These are phyloP conservation scores for Siphamia tubifer DNA, from an alignment of 2,113 vertebrate species.

Conservation along the genomic window DNA sequence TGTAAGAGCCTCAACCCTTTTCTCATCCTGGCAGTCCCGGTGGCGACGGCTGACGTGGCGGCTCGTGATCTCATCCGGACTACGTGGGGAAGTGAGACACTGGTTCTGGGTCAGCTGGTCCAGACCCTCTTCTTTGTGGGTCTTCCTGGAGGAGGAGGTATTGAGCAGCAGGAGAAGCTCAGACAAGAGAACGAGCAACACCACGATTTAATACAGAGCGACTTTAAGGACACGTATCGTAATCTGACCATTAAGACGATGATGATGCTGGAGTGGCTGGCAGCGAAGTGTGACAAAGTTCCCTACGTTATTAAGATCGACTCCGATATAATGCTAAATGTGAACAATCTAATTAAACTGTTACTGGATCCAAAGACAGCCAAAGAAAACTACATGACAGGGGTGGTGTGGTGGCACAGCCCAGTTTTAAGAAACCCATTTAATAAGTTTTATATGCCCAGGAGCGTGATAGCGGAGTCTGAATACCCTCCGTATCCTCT, in stretches of 20 bases:
- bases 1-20: slow-evolving; percentile 59
- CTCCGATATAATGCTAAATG: slow-evolving; percentile 87
- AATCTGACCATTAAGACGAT: slow-evolving; percentile 83
- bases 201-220: slow-evolving; percentile 80
- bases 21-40: slow-evolving; percentile 73
- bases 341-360: slow-evolving; percentile 85
- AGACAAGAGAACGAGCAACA: slow-evolving; percentile 61
- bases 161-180: slow-evolving; percentile 8
- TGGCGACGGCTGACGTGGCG: slow-evolving; percentile 4
- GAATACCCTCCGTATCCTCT: slow-evolving; percentile 92
- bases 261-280: slow-evolving; percentile 82
- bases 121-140: slow-evolving; percentile 75
- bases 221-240: slow-evolving; percentile 73
- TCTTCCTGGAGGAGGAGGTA: not conserved
- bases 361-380: slow-evolving; percentile 80
- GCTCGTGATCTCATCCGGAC: slow-evolving; percentile 67
- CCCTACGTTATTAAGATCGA: slow-evolving; percentile 88
- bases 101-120: slow-evolving; percentile 53
- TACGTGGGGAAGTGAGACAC: slow-evolving; percentile 74
- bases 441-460: slow-evolving; percentile 90
- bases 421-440: slow-evolving; percentile 85
- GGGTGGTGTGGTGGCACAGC: slow-evolving; percentile 89
- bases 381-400: slow-evolving; percentile 86
- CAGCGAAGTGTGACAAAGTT: slow-evolving; percentile 57
- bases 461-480: slow-evolving; percentile 80